Base-by-base conservation (phyloP, 2,113 vertebrate species). In the Cynocephalus volans region DNA sequence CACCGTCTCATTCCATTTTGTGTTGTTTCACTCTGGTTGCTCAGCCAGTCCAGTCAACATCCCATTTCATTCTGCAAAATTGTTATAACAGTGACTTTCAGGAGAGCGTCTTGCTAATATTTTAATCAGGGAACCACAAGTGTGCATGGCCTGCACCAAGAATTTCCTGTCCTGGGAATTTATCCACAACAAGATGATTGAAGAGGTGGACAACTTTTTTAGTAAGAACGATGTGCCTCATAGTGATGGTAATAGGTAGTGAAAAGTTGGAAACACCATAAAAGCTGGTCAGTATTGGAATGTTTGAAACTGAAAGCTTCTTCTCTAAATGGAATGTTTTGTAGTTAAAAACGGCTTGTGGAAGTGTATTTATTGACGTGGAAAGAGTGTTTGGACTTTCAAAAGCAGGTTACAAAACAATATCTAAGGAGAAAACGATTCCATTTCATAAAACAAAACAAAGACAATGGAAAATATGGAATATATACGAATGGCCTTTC, bases 281-380 rank as follows among this genome's bases (percentile, higher is more conserved):
- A 81, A 82, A 67, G 54, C 56, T 96, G 70, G 50, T 52, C 41
- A 58, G 11, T 58, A 92, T 6, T 73, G n/a, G 19, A 95, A 41
- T 82, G 45, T 60, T 88, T 90, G 36, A 76, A 50, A 76, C 41
- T 41, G 41, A 3, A 41, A 41, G 41, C 41, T 60, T 62, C 19
- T n/a, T 75, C 23, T 54, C 13, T 72, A 56, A 48, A 62, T 23
- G 33, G 17, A 88, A 2, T 90, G 41, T 95, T 65, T 95, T 90
- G 50, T 92, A 80, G 10, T 90, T 93, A 2, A 87, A 96, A 85
- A 24, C 21, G 41, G 1, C 18, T 87, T 58, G 56, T 62, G 31
- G 52, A 96, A 96, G 84, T 87, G 15, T 70, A 88, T 77, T 75
- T 88, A 65, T 56, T 92, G 64, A 72, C 36, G 80, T 14, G 23